Evolutionary conservation across 2,888 invertebrate species (phyloP), one percentile per base, ranked within the genome.

Genomic region (Hecatera dysodea): DNA sequence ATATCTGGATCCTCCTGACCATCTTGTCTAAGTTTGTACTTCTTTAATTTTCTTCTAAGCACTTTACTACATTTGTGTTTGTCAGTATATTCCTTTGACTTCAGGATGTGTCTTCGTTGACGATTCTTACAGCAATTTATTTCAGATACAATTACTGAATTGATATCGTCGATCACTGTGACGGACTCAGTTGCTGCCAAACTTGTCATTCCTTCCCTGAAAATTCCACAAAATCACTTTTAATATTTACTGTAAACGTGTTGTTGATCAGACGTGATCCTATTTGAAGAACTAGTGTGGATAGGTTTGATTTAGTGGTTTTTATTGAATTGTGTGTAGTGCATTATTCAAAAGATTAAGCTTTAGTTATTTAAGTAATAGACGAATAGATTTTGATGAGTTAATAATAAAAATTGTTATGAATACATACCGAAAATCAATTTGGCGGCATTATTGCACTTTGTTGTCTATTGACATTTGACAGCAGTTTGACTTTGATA

Each of bases 1-100:
- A 95, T 89, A 82, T 95, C 95, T 74, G 88, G 91, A 82, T 96
- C 95, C 82, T 95, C 95, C 78, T 86, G 84, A n/a, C 93, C 95
- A 93, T 95, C 92, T 83, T 85, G 91, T 78, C 93, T 88, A 6
- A 95, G 86, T 85, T 91, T 95, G 73, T 95, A 95, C 85, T 95
- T 94, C 80, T 92, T 94, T 29, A 94, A 85, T 84, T 93, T 95
- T 53, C 89, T 92, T 78, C 90, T 93, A n/a, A 94, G 89, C 53
- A 86, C 80, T 80, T 87, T 92, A 59, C 85, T 89, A 83, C 91
- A 93, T 85, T 90, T 94, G 50, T 86, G 82, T 83, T 90, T 94
- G 33, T 87, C 84, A 77, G 85, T 87, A 72, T 91, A 92, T 85
- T 92, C 90, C 80, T 90, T 94, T 19, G 89, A 85, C 77, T 83